Evolutionary conservation across 2,113 vertebrate genomes (phyloP), one percentile per base, ranked within the genome.

Genomic region (Felis chaus): DNA sequence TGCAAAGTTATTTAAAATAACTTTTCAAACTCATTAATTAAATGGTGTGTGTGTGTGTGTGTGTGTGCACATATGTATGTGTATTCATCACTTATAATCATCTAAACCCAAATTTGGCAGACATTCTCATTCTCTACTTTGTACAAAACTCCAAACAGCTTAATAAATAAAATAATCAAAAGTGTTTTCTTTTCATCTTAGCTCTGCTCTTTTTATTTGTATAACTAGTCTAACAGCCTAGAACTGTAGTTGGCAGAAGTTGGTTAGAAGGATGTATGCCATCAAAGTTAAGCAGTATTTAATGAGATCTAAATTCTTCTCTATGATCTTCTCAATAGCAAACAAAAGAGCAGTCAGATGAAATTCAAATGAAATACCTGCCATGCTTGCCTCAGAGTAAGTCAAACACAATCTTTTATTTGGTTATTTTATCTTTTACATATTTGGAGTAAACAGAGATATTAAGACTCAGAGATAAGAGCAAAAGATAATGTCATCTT

Each of bases 371-470:
- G n/a, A 96, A 95, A 15, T 65, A 33, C 36, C 4, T 36, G 41
- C 14, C 1, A 27, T 80, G n/a, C 29, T 94, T 83, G 36, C 27
- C 66, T 57, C 23, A 74, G 45, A 61, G 16, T 57, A 65, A 36
- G 63, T 89, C 66, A 68, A 96, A 41, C 41, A 4, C 61, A 85
- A 83, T 50, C 36, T 91, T 68, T 74, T 23, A 16, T 57, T 55
- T 45, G 12, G 2, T 48, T 33, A 74, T 68, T 97, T 93, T 45
- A 73, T 33, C 4, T 55, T 71, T 83, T 53, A 73, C 0, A 1
- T 31, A 13, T 81, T 95, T 90, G 31, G 2, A 41, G 7, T 96
- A 97, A 95, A 91, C 3, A 92, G 4, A 41, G 50, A n/a, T 94
- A 89, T 27, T 57, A 97, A 73, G 29, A 73, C 12, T 68, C 39